Base-by-base conservation (phyloP, 2,888 invertebrate genomes). In the Dione vanillae region DNA sequence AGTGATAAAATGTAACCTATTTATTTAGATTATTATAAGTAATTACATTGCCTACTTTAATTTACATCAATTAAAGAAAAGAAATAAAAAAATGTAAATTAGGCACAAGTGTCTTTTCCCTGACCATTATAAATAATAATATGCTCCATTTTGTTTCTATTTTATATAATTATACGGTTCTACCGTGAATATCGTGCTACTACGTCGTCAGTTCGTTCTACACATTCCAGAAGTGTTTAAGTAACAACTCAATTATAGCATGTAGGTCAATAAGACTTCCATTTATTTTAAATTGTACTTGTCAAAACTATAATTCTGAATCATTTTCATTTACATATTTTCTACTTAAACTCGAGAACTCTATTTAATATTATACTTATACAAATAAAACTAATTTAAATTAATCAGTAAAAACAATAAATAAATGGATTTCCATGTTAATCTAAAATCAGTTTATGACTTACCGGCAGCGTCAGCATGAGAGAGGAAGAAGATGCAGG, bases 391-490 rank as follows among this genome's bases (percentile, higher is more conserved):
- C 6, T 40, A 16, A 37, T 37, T 16, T 54, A n/a, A n/a, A n/a
- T 54, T 5, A 37, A 37, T n/a, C 6, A 10, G 37, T 7, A n/a
- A 2, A 8, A 27, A 45, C 10, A 14, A 7, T 71, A 76, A 76
- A 73, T 69, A 70, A 78, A 71, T 72, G 75, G 56, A 68, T 72
- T 51, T 67, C 71, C 66, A 12, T 10, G 14, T 40, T 14, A 14
- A 37, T 52, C 19, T 71, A 76, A 78, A 78, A 79, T 62, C 54
- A 62, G 51, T 61, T 59, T 37, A 40, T 1, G 66, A 92, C 93
- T 93, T 76, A 93, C 93, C 90, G 82, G 87, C 83, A 75, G 93
- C 92, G 81, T 88, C 87, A 84, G 88, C 92, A 86, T 88, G 89
- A 81, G 85, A 85, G 83, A 90, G 83, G 87, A 90, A 87, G 85